Conservation (phyloP, 2,888 invertebrate genomes). For the Dermolepida albohirtum region DNA sequence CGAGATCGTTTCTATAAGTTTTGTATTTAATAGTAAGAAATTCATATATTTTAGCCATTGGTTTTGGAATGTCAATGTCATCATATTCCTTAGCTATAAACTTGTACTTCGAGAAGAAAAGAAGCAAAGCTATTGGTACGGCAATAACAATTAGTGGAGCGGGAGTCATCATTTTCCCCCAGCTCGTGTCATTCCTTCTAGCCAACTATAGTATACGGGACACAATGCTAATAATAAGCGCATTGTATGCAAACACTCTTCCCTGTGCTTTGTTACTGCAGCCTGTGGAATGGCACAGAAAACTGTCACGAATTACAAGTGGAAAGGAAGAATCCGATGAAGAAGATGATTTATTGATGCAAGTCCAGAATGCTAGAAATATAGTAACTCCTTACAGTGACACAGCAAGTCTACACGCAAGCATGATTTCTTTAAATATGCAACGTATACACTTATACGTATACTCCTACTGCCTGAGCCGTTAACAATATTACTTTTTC, state of each 20-base stretch:
- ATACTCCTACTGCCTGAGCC: no score
- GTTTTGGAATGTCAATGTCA: conserved; percentile 37
- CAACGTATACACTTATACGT: background rate
- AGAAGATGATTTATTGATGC: background rate
- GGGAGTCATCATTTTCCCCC: conserved; percentile 75
- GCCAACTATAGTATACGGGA: conserved; percentile 71
- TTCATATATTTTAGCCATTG: conserved; percentile 48
- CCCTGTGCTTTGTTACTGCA: conserved; percentile 72
- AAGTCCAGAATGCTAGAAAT: background rate
- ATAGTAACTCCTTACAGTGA: background rate
- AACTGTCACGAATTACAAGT: conserved; percentile 49
- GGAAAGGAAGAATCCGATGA: conserved; percentile 19
- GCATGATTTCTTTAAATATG: conserved; percentile 9
- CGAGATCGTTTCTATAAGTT: no score
- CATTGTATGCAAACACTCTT: conserved; percentile 72
- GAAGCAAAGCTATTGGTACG: conserved; percentile 35
- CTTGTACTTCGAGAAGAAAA: conserved; percentile 38
- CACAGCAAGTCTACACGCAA: conserved; percentile 10
- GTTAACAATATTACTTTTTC: no score
- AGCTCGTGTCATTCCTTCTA: conserved; percentile 70
- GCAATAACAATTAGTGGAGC: conserved; percentile 73
- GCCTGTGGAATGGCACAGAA: conserved; percentile 76
- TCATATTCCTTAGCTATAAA: conserved; percentile 39
- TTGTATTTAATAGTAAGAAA: no score
- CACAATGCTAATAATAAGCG: conserved; percentile 73